Conservation (phyloP, 2,888 invertebrate genomes). For the Hydrotaea diabolus region DNA sequence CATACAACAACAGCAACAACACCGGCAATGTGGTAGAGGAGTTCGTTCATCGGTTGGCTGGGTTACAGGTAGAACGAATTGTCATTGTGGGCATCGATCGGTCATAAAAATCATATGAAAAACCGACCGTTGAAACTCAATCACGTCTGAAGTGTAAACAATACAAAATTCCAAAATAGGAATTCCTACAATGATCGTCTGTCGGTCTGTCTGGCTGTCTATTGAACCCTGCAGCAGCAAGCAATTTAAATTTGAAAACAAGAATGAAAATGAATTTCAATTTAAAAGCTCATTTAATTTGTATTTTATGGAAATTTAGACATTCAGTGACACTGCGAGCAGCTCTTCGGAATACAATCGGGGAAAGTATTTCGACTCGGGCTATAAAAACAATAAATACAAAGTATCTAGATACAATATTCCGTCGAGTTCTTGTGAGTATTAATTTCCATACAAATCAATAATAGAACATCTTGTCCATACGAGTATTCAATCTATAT, state of each 20-base stretch:
- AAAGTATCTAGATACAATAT: background rate
- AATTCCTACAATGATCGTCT: conserved; percentile 17
- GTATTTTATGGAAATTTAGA: conserved; percentile 64
- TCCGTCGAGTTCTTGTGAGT: background rate
- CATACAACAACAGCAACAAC: background rate
- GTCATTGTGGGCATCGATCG: background rate
- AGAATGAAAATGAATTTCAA: conserved; percentile 48
- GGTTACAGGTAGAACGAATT: conserved; percentile 25
- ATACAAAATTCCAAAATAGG: background rate
- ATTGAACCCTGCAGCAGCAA: conserved; percentile 2
- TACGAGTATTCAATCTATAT: too few relatives aligned
- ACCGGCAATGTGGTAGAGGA: background rate
- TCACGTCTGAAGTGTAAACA: conserved; percentile 26
- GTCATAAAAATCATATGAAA: conserved; percentile 11
- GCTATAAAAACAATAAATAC: background rate
- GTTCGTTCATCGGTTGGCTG: background rate
- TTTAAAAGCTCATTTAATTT: conserved; percentile 62
- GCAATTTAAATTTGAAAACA: conserved; percentile 15
- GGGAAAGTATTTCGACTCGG: conserved; percentile 28
- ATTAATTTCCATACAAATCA: background rate
- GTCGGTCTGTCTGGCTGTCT: background rate
- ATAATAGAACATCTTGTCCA: background rate
- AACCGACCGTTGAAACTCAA: background rate
- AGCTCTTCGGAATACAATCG: too few relatives aligned
- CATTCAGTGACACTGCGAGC: conserved; percentile 34